phyloP scores from a whole-genome alignment of 2,888 invertebrate genomes.

The Alitta virens region DNA sequence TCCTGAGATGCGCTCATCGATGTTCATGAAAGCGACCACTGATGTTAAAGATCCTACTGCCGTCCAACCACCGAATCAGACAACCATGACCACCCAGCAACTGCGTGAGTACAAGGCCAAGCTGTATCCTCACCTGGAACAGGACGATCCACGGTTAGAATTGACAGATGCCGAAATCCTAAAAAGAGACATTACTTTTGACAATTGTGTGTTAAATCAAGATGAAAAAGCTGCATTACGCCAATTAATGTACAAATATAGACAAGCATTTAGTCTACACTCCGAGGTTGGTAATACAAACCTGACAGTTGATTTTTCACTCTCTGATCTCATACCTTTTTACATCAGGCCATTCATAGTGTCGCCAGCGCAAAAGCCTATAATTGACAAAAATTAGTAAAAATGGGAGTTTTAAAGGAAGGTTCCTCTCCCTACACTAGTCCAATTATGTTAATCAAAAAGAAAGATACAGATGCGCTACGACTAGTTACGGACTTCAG shows the following conservation, averaged over 20 bases:
- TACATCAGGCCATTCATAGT: not conserved
- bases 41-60: too few species aligned
- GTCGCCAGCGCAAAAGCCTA: not conserved
- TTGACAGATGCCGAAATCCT: not conserved
- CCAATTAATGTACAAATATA: not conserved
- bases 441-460: not conserved
- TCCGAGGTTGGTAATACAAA: not conserved
- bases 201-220: not conserved
- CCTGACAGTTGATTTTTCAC: not conserved
- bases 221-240: not conserved
- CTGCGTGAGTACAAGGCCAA: not conserved
- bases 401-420: not conserved
- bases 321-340: not conserved
- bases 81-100: too few species aligned
- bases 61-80: too few species aligned
- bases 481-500: not conserved
- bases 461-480: not conserved
- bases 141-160: not conserved
- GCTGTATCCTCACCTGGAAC: not conserved
- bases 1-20: too few species aligned
- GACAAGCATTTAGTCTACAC: not conserved
- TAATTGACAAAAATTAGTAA: not conserved
- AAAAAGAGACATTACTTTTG: not conserved
- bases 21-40: too few species aligned
- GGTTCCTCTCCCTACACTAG: not conserved